These are phyloP conservation scores for Orycteropus afer DNA, from an alignment of 2,113 vertebrate genomes.

Conservation along the genomic window DNA sequence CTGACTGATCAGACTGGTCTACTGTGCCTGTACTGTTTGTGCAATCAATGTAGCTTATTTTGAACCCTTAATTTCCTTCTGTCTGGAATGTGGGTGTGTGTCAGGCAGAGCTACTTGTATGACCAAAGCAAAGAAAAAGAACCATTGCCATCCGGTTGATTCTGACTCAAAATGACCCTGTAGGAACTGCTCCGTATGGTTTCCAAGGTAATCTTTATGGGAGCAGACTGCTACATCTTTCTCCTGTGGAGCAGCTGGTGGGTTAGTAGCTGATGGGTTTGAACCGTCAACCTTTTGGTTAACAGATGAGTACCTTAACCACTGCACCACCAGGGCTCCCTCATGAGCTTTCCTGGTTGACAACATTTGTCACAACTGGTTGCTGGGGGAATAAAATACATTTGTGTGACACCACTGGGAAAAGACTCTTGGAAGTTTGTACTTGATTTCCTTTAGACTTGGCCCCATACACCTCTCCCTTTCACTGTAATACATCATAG, in stretches of 20 bases:
- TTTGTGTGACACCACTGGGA: not conserved
- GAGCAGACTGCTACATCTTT: too few relatives aligned
- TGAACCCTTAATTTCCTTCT: not conserved
- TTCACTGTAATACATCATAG: too few relatives aligned
- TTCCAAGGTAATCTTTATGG: not conserved
- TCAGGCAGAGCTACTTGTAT: not conserved
- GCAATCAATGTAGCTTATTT: not conserved
- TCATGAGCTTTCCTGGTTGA: not conserved
- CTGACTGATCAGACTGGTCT: not conserved
- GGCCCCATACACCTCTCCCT: too few relatives aligned
- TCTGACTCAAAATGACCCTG: too few relatives aligned
- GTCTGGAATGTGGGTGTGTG: not conserved
- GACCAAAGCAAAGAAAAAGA: not conserved
- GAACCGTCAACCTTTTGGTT: too few relatives aligned
- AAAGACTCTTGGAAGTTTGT: not conserved
- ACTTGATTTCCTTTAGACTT: not conserved
- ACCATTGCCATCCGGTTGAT: too few relatives aligned
- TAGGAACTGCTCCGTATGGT: not conserved
- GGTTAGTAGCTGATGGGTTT: too few relatives aligned
- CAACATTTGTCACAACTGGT: not conserved
- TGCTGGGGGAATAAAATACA: not conserved
- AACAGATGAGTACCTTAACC: too few relatives aligned
- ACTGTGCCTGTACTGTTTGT: not conserved
- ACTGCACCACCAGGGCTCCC: too few relatives aligned
- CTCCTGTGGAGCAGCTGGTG: too few relatives aligned